A percentile compares a stretch with the other conserved stretches of the same genome.
phyloP scores from a whole-genome alignment of 2,888 invertebrate species.

The Eurytoma adleriae region DNA sequence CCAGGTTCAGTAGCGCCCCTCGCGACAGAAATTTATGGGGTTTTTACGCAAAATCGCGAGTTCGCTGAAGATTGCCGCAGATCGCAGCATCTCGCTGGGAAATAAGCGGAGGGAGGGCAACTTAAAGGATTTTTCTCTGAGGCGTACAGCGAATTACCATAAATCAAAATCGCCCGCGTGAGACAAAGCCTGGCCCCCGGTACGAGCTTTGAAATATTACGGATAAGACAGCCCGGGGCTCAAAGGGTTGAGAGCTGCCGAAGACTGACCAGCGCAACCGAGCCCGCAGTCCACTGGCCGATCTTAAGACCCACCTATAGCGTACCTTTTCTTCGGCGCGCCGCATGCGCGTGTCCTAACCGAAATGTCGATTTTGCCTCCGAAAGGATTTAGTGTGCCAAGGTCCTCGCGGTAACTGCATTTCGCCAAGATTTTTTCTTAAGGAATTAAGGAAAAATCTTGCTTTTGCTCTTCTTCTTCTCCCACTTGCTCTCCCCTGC shows the following conservation, averaged over 20 bases:
- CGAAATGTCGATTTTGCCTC: too few relatives aligned
- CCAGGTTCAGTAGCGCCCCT: neutral
- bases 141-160: neutral
- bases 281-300: too few relatives aligned
- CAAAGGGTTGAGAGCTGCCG: constrained; percentile 44
- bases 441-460: too few relatives aligned
- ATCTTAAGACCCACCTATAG: too few relatives aligned
- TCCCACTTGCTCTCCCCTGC: neutral
- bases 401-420: constrained; percentile 37
- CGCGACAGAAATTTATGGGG: constrained; percentile 65
- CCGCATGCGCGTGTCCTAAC: too few relatives aligned
- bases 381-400: constrained; percentile 50
- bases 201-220: constrained; percentile 50
- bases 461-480: too few relatives aligned
- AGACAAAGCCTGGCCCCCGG: neutral
- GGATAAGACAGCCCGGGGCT: neutral
- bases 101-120: neutral
- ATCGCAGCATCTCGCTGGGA: neutral
- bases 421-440: constrained; percentile 26
- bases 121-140: neutral
- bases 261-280: too few relatives aligned
- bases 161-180: constrained; percentile 34
- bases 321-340: too few relatives aligned
- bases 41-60: constrained; percentile 67
- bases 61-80: constrained; percentile 19